phyloP scores from a whole-genome alignment of 2,888 invertebrate genomes.

The Axea sp. region DNA sequence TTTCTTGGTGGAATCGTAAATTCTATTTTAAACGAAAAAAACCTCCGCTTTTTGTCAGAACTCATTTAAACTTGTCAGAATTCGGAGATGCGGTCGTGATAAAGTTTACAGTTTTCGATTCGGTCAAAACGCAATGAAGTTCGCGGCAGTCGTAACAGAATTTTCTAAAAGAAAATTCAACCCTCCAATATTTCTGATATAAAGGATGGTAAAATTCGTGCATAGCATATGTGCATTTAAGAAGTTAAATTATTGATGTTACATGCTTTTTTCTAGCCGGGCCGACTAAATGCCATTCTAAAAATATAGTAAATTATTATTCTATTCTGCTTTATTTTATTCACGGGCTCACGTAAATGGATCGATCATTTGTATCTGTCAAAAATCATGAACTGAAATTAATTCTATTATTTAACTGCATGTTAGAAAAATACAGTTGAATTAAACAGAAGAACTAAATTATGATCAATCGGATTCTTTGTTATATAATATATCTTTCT shows the following conservation, averaged over 20 bases:
- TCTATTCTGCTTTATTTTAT: conserved; percentile 8
- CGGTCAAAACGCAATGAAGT: not conserved
- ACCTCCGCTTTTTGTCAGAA: conserved; percentile 7
- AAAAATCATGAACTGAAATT: conserved; percentile 3
- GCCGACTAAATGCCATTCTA: no score
- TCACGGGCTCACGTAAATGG: conserved; percentile 14
- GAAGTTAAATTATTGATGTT: no score
- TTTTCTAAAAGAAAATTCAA: not conserved
- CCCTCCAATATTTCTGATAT: no score
- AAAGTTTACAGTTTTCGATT: conserved; percentile 12
- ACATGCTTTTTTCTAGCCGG: no score
- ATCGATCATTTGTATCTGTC: conserved; percentile 22
- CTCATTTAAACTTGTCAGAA: conserved; percentile 12
- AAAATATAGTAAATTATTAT: conserved; percentile 15
- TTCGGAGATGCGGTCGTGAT: conserved; percentile 2
- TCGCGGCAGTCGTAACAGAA: not conserved
- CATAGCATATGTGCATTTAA: no score
- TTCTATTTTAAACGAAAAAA: conserved; percentile 13
- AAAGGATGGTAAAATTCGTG: no score
- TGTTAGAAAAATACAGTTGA: not conserved
- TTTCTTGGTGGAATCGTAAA: not conserved
- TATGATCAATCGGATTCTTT: no score
- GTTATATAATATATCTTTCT: no score
- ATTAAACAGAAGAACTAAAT: no score
- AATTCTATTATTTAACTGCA: conserved; percentile 5